Conservation (phyloP, 2,113 vertebrate species). For the Calcarius ornatus region DNA sequence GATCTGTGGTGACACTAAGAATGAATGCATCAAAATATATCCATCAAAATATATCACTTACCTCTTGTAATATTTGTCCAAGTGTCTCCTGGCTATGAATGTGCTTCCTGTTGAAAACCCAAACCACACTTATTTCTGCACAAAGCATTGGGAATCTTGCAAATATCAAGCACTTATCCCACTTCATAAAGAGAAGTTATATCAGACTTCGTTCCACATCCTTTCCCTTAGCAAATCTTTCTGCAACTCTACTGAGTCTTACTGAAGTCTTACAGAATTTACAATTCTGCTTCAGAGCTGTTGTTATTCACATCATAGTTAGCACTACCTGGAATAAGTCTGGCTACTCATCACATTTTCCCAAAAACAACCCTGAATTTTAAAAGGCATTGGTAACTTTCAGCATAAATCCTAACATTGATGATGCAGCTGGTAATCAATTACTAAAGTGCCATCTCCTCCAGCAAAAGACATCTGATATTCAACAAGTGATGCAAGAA, state of each 20-base stretch:
- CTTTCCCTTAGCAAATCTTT: not conserved
- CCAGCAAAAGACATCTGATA: not conserved
- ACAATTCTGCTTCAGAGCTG: not conserved
- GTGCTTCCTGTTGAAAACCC: constrained; percentile 75
- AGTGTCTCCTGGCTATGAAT: constrained; percentile 82
- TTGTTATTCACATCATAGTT: not conserved
- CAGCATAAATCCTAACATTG: not conserved
- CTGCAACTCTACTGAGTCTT: not conserved
- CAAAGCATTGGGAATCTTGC: not conserved
- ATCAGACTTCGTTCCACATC: not conserved
- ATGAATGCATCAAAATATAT: not conserved
- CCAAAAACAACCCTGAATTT: not conserved
- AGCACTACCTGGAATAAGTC: not conserved
- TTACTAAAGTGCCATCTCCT: not conserved
- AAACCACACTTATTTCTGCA: not conserved
- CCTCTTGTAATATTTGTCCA: constrained; percentile 82
- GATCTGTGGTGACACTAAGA: not conserved
- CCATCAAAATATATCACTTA: constrained; percentile 27
- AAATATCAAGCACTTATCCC: not conserved
- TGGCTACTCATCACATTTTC: rapidly evolving
- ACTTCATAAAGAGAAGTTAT: not conserved
- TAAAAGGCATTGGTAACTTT: not conserved
- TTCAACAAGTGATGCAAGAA: not conserved
- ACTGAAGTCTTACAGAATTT: not conserved
- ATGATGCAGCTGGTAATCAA: not conserved